These are phyloP conservation scores for Crepidodera aurea DNA, from an alignment of 2,888 invertebrate genomes.

Conservation along the genomic window DNA sequence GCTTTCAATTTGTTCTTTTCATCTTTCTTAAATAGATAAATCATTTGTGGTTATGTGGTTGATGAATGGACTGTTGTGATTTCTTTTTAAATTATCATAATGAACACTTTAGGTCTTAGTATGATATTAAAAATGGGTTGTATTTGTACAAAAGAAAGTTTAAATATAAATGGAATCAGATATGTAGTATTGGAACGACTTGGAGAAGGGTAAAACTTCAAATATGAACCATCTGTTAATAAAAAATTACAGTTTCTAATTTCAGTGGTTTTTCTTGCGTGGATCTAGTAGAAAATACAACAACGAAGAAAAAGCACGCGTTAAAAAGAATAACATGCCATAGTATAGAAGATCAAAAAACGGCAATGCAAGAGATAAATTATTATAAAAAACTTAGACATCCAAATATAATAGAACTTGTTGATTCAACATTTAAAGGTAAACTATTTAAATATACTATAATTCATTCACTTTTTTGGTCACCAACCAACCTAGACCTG, in stretches of 20 bases:
- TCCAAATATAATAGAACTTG: slow-evolving; percentile 75
- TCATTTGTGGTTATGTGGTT: no score
- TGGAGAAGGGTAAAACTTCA: slow-evolving; percentile 74
- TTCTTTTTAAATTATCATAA: slow-evolving; percentile 52
- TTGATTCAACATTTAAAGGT: slow-evolving; percentile 73
- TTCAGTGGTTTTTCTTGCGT: slow-evolving; percentile 84
- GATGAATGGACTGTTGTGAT: no score
- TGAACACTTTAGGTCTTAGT: slow-evolving; percentile 76
- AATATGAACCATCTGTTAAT: slow-evolving; percentile 33
- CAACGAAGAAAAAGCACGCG: slow-evolving; percentile 74
- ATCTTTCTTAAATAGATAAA: no score
- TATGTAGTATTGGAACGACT: slow-evolving; percentile 75
- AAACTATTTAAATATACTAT: no score
- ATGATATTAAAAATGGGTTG: slow-evolving; percentile 78
- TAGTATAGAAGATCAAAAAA: slow-evolving; percentile 76
- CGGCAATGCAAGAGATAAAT: slow-evolving; percentile 77
- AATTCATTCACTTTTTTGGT: no score
- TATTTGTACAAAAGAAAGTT: slow-evolving; percentile 75
- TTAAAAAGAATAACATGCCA: slow-evolving; percentile 85
- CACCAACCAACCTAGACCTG: no score
- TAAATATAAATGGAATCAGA: slow-evolving; percentile 74
- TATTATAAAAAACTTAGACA: slow-evolving; percentile 75
- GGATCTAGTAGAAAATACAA: slow-evolving; percentile 74
- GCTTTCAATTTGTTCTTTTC: no score
- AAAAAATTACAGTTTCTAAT: slow-evolving; percentile 36